Conservation (phyloP, 2,797 vertebrate genomes). For the Momotus momota region DNA sequence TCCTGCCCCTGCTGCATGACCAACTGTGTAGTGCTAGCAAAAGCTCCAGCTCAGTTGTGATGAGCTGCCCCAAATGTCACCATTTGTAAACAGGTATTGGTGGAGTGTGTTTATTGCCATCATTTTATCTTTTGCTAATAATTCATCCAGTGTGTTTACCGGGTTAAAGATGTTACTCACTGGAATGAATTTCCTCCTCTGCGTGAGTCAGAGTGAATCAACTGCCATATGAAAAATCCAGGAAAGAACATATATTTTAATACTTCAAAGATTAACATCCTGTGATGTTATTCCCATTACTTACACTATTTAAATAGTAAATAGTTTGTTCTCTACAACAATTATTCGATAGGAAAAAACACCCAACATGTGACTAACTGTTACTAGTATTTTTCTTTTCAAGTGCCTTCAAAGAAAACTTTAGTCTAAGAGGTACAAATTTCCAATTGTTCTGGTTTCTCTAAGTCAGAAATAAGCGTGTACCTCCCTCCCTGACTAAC, state of each 20-base stretch:
- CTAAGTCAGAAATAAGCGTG: not conserved
- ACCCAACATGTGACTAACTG: not conserved
- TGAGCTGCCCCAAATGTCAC: not conserved
- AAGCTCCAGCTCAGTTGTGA: not conserved
- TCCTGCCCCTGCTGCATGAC: not conserved
- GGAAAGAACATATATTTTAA: not conserved
- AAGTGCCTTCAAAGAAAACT: not conserved
- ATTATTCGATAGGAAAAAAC: not conserved
- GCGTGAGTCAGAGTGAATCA: slow-evolving; percentile 26
- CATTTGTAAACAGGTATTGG: not conserved
- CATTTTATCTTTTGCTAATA: not conserved
- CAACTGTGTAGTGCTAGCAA: not conserved
- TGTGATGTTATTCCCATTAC: not conserved
- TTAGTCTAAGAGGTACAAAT: not conserved
- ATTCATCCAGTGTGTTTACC: not conserved
- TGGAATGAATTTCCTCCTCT: not conserved
- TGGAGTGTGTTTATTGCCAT: not conserved
- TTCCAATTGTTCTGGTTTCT: not conserved
- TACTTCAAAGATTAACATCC: not conserved
- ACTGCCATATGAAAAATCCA: not conserved
- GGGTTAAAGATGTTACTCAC: not conserved
- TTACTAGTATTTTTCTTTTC: not conserved
- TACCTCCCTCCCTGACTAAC: not conserved
- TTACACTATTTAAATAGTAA: not conserved
- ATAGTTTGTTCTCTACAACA: not conserved